Conservation (phyloP, 2,888 invertebrate species). For the Erebia aethiops region DNA sequence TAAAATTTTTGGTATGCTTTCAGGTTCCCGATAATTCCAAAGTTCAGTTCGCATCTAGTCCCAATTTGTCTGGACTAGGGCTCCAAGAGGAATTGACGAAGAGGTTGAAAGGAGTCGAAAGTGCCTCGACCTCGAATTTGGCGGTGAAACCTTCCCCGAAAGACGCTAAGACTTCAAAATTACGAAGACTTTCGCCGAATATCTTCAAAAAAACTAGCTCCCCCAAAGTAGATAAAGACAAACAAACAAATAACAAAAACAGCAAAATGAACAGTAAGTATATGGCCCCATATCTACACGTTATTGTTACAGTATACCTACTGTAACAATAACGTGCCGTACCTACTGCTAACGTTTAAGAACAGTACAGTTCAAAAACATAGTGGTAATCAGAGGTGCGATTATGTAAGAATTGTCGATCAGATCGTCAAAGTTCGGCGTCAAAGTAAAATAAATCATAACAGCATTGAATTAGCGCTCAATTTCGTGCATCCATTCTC, state of each 20-base stretch:
- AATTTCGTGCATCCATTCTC: too few relatives aligned
- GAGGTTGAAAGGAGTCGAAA: slow-evolving; percentile 58
- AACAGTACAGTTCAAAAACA: too few relatives aligned
- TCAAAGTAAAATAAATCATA: too few relatives aligned
- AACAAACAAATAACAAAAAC: slow-evolving; percentile 49
- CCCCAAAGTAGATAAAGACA: slow-evolving; percentile 50
- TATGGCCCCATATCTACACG: too few relatives aligned
- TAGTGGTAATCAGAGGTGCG: too few relatives aligned
- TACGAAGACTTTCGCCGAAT: slow-evolving; percentile 65
- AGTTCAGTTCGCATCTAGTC: slow-evolving; percentile 70
- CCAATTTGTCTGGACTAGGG: slow-evolving; percentile 61
- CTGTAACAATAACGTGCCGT: too few relatives aligned
- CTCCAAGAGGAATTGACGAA: slow-evolving; percentile 55
- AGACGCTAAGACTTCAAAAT: slow-evolving; percentile 54
- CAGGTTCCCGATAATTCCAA: slow-evolving; percentile 63
- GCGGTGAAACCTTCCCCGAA: slow-evolving; percentile 47
- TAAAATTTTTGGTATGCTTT: slow-evolving; percentile 36
- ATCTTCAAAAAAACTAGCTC: slow-evolving; percentile 56
- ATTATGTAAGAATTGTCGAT: too few relatives aligned
- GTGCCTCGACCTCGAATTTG: slow-evolving; percentile 66
- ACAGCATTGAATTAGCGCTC: too few relatives aligned
- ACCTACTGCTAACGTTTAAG: too few relatives aligned
- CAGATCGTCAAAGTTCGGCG: too few relatives aligned
- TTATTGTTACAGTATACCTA: too few relatives aligned
- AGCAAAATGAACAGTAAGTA: slow-evolving; percentile 65